Evolutionary conservation across 1,140 invertebrate species (phyloP).

Genomic region (Calliphora vicina): DNA sequence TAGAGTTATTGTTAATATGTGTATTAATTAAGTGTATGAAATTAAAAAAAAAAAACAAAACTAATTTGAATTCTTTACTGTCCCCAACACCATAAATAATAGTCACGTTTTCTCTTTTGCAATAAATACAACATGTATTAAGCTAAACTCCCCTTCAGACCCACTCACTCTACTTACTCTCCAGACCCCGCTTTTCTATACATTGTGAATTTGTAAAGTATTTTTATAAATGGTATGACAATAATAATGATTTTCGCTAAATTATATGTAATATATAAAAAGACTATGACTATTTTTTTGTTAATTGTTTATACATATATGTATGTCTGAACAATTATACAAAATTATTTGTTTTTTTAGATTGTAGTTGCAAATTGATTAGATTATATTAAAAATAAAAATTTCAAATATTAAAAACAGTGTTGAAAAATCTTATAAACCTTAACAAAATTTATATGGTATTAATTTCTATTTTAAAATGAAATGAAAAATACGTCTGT

Average conservation of each 20-base stretch:
- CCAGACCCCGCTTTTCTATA: too few species aligned
- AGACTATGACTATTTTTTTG: too few species aligned
- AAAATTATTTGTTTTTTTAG: too few species aligned
- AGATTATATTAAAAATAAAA: background rate
- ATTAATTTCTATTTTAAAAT: background rate
- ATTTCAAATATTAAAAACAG: background rate
- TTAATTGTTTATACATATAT: too few species aligned
- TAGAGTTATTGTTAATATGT: background rate
- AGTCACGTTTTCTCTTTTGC: slow-evolving; percentile 12
- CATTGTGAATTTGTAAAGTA: too few species aligned
- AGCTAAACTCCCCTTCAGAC: background rate
- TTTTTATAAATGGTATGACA: too few species aligned
- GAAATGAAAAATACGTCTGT: background rate
- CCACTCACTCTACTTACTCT: too few species aligned
- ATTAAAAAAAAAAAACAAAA: background rate
- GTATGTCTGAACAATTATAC: too few species aligned
- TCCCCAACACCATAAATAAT: background rate
- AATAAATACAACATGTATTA: background rate
- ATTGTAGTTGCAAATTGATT: background rate
- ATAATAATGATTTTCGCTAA: too few species aligned
- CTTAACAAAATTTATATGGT: background rate
- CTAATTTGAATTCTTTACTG: background rate
- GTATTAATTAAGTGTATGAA: background rate
- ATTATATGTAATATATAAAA: too few species aligned
- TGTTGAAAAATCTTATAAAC: background rate